Conservation (phyloP, 2,888 invertebrate genomes). For the Micoletzkya japonica region DNA sequence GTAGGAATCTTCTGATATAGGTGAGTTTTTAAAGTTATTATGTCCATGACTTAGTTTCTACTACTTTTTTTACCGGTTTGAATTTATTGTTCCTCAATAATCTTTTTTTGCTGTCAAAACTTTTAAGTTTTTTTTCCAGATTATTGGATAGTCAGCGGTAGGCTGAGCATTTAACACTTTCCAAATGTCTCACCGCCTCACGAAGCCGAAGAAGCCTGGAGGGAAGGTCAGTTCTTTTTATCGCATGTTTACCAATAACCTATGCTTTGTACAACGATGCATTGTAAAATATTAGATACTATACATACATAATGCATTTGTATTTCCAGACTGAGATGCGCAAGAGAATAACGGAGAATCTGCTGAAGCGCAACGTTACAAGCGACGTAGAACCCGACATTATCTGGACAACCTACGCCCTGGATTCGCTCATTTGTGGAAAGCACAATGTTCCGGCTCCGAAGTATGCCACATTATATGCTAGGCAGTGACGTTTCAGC, state of each 20-base stretch:
- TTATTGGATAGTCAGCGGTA: too few relatives aligned
- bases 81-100: too few relatives aligned
- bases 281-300: not conserved
- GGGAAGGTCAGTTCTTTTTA: not conserved
- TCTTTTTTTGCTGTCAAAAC: too few relatives aligned
- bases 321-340: not conserved
- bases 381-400: not conserved
- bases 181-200: too few relatives aligned
- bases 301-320: not conserved
- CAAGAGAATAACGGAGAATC: not conserved
- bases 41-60: too few relatives aligned
- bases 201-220: too few relatives aligned
- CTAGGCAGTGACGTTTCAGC: not conserved
- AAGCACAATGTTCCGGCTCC: not conserved
- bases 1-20: too few relatives aligned
- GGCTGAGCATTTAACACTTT: too few relatives aligned
- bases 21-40: too few relatives aligned
- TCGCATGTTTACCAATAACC: too few relatives aligned
- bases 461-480: not conserved
- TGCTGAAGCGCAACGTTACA: not conserved
- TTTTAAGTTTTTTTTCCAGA: too few relatives aligned
- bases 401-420: slow-evolving; percentile 9
- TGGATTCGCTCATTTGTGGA: not conserved
- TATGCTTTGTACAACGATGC: not conserved
- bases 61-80: too few relatives aligned